Evolutionary conservation across 92 coral and sea anemone genomes (phyloP), one percentile per base, ranked within the genome.

Genomic region (Meandrina meandrites): DNA sequence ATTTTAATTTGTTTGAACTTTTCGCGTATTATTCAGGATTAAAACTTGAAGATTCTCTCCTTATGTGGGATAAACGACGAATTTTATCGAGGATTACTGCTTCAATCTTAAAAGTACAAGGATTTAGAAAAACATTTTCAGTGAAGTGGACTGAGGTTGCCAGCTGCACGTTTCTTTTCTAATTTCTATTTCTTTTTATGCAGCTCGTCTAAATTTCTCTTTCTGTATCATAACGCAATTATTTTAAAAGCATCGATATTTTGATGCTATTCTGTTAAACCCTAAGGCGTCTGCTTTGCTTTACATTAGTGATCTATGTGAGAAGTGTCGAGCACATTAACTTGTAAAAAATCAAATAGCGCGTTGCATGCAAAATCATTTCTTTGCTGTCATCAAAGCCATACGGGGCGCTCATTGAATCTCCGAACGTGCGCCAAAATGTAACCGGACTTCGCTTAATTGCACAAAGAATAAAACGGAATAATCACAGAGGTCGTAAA

Each of bases 141-240:
- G 84, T 5, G 56, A 32, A 16, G 21, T 22, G 47, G n/a, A 18
- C 32, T 1, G 30, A 72, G 47, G 15, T 1, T 14, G 15, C 24
- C 47, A 32, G 22, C 76, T 72, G 76, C 4, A 48, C 37, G 3
- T 40, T 35, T 19, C 28, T 73, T 37, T 35, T 36, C 4, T 28
- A 37, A 37, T 35, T 73, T 22, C 24, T 64, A 21, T 4, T 32
- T 81, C 34, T 13, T 71, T 5, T 16, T 36, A 37, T 54, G 31
- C 34, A 50, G 51, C 14, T 24, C 40, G 62, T 15, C 22, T 14
- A 60, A 83, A 50, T 71, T 70, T 72, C 79, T 17, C 50, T 53
- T 83, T 83, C 86, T 83, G 51, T 83, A 83, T 83, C 79, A 83
- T 54, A 82, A 83, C 86, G 86, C 53, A 83, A 53, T 83, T 71